A percentile compares a stretch with the other conserved stretches of the same genome.
phyloP scores from a whole-genome alignment of 1,140 invertebrate genomes.

The Drosophila ironensis region DNA sequence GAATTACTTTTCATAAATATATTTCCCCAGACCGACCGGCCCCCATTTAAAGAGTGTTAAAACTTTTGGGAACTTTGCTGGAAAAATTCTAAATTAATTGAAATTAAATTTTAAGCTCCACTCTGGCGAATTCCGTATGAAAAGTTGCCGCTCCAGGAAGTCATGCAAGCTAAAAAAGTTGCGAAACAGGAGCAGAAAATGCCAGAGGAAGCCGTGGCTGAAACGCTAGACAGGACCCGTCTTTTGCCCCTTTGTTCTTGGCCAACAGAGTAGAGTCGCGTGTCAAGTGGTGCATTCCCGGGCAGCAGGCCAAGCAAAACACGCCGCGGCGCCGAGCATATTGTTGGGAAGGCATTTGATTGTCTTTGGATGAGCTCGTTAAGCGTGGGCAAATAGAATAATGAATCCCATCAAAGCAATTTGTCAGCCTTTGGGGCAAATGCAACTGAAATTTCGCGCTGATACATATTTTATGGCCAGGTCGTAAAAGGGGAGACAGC shows the following conservation, averaged over 20 bases:
- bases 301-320: conserved; percentile 24
- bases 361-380: conserved; percentile 56
- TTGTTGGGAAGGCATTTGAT: conserved; percentile 44
- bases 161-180: conserved; percentile 10
- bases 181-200: neutral
- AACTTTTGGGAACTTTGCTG: conserved; percentile 12
- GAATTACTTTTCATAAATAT: conserved; percentile 25
- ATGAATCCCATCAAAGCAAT: conserved; percentile 40
- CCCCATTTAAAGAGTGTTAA: conserved; percentile 12
- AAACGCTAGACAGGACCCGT: neutral
- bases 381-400: conserved; percentile 33
- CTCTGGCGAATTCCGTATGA: neutral
- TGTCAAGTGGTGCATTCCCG: conserved; percentile 59
- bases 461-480: conserved; percentile 5
- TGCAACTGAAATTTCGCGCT: conserved; percentile 10
- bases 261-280: conserved; percentile 55
- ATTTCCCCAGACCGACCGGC: neutral
- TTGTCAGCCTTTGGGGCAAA: conserved; percentile 5
- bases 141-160: neutral
- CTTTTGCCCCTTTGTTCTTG: conserved; percentile 15
- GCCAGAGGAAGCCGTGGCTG: neutral
- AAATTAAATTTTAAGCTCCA: conserved; percentile 27
- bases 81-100: conserved; percentile 17
- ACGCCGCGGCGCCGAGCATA: conserved; percentile 10
- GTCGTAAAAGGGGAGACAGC: conserved; percentile 1